A percentile compares a stretch with the other conserved stretches of the same genome.
These are phyloP conservation scores for Tortricodes alternella DNA, from an alignment of 2,888 invertebrate species.

Conservation along the genomic window DNA sequence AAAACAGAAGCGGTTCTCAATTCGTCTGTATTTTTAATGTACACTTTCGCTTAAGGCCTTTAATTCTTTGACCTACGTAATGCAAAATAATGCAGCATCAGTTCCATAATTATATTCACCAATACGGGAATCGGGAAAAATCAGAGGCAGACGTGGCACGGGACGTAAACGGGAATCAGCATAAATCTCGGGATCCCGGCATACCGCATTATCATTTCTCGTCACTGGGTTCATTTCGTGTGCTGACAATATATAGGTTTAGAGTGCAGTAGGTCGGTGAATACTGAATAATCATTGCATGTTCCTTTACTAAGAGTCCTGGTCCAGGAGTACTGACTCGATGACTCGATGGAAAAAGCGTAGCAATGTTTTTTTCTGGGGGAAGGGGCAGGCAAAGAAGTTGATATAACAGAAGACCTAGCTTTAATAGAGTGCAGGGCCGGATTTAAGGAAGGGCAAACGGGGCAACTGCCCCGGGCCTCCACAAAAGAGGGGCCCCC, in stretches of 20 bases:
- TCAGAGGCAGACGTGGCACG: background rate
- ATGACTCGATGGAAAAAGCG: too few relatives aligned
- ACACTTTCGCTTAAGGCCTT: background rate
- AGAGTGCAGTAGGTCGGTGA: background rate
- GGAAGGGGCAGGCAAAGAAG: too few relatives aligned
- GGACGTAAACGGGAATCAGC: constrained; percentile 5
- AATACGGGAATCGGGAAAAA: background rate
- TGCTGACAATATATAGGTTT: background rate
- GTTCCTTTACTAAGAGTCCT: too few relatives aligned
- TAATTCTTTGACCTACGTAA: background rate
- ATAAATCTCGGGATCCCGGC: constrained; percentile 1
- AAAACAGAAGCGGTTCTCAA: background rate
- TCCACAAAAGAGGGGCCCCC: too few relatives aligned
- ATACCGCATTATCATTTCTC: constrained; percentile 6
- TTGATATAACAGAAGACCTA: too few relatives aligned
- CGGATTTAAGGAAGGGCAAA: too few relatives aligned
- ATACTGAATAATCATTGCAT: too few relatives aligned
- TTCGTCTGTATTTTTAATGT: background rate
- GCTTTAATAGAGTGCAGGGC: too few relatives aligned
- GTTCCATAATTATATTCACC: constrained; percentile 3
- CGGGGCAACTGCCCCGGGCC: too few relatives aligned
- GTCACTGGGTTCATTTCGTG: background rate
- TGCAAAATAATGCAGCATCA: background rate
- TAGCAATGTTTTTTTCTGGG: too few relatives aligned
- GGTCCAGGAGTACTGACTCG: too few relatives aligned